Evolutionary conservation across 2,888 invertebrate genomes (phyloP).

Genomic region (Aphrophora alni): DNA sequence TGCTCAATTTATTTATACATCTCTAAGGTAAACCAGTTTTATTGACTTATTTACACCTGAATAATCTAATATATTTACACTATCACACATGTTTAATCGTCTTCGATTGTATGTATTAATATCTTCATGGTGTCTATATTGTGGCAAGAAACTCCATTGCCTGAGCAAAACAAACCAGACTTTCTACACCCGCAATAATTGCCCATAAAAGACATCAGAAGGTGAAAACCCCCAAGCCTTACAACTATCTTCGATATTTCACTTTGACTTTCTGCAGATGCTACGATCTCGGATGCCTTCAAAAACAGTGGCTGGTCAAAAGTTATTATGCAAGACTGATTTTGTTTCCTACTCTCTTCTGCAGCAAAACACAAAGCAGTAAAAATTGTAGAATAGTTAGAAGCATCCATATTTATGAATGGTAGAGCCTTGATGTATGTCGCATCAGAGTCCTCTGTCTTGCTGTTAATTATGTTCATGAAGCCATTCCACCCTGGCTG

Average conservation of each 20-base stretch:
- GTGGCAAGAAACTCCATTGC: too few species aligned
- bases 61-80: too few species aligned
- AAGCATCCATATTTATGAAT: slow-evolving; percentile 33
- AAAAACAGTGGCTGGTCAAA: slow-evolving; percentile 53
- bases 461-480: too few species aligned
- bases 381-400: slow-evolving; percentile 45
- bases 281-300: slow-evolving; percentile 52
- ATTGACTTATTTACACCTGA: too few species aligned
- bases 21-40: too few species aligned
- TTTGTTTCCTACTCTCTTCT: slow-evolving; percentile 35
- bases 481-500: too few species aligned
- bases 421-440: slow-evolving; percentile 13
- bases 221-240: slow-evolving; percentile 52
- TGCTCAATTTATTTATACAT: too few species aligned
- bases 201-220: slow-evolving; percentile 55
- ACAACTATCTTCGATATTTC: slow-evolving; percentile 38
- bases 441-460: not conserved
- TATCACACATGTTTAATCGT: too few species aligned
- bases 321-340: slow-evolving; percentile 43
- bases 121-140: too few species aligned
- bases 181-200: too few species aligned
- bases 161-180: too few species aligned
- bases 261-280: slow-evolving; percentile 37
- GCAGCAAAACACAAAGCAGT: slow-evolving; percentile 45
- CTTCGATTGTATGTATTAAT: too few species aligned